Base-by-base conservation (phyloP, 2,888 invertebrate genomes). In the Nineta flava region DNA sequence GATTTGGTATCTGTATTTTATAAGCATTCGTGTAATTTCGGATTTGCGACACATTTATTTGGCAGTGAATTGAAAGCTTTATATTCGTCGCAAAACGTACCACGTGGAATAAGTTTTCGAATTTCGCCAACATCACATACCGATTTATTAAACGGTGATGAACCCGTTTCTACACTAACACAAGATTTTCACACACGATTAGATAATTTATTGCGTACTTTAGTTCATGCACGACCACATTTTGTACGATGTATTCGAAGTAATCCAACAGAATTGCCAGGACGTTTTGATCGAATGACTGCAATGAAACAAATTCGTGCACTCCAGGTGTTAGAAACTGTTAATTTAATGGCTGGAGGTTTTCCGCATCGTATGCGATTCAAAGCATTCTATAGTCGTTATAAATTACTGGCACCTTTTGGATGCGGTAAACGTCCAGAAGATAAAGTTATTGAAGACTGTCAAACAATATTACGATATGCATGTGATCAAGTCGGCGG, bases 11-110 rank as follows among this genome's bases (percentile, higher is more conserved):
- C 87, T 1, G 90, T 92, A 2, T 95, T 95, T 68, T 87, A 92
- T 68, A 87, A 87, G 61, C 85, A 91, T 60, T 82, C 81, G 50
- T 95, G 94, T 68, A 92, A 88, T 65, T 95, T 95, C 67, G 94
- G 94, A n/a, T 95, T 95, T 66, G 94, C 91, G 1, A 91, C 92
- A 15, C 93, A 95, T 65, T 72, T 95, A n/a, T 95, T 95, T 65
- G 90, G 92, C 1, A 83, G 87, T 49, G 95, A 95, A 66, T 71
- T 95, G 53, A 92, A 92, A 71, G 81, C 84, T 2, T 68, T 87
- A 12, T 85, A 81, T 59, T 78, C 81, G 3, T 72, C 81, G 55
- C 83, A 83, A 57, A 82, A 78, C 46, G 84, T 80, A 48, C 87
- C 83, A 12, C 70, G 79, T 54, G 86, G 86, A 51, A 77, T 87